Evolutionary conservation across 2,113 vertebrate genomes (phyloP), one percentile per base, ranked within the genome.

Genomic region (Zosterops lateralis): DNA sequence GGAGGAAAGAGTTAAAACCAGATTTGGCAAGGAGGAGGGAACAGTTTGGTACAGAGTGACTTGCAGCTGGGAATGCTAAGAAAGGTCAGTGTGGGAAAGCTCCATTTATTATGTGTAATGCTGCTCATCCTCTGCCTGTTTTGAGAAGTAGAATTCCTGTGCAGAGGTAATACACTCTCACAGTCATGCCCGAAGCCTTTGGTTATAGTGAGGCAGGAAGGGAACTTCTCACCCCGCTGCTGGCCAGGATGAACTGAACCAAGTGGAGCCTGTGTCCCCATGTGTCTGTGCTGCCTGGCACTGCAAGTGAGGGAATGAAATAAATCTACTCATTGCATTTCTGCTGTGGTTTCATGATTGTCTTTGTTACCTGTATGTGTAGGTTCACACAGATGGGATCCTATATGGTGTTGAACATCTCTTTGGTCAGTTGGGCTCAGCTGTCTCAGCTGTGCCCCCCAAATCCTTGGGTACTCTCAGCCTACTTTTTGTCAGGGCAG

Each of bases 271-370:
- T 10, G 13, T 28, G 62, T 17, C 36, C 44, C 45, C 45, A 9
- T 3, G 11, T 18, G 17, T 18, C 38, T 38, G 32, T 53, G 47
- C 29, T 0, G 1, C 18, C 18, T 0, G 0, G 38, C 0, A 2
- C 1, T 51, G 26, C 5, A 5, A 31, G 31, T 15, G 32, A 45
- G 38, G 38, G 12, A 45, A 28, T 14, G 4, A 68, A 61, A 77
- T 68, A 53, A 68, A 77, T 16, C 12, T n/a, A 13, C 18, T 86
- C 28, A 32, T 53, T 15, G 32, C 12, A n/a, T 53, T 86, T 77
- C 54, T 53, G 54, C 32, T 38, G 18, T 32, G 45, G 7, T 28
- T 53, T 38, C 32, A n/a, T 45, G 47, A 28, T 53, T 68, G 47
- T 15, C 45, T 68, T 68, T 64, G 32, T 53, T 68, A 22, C 54